Conservation (phyloP, 2,113 vertebrate genomes). For the Notiomystis cincta region DNA sequence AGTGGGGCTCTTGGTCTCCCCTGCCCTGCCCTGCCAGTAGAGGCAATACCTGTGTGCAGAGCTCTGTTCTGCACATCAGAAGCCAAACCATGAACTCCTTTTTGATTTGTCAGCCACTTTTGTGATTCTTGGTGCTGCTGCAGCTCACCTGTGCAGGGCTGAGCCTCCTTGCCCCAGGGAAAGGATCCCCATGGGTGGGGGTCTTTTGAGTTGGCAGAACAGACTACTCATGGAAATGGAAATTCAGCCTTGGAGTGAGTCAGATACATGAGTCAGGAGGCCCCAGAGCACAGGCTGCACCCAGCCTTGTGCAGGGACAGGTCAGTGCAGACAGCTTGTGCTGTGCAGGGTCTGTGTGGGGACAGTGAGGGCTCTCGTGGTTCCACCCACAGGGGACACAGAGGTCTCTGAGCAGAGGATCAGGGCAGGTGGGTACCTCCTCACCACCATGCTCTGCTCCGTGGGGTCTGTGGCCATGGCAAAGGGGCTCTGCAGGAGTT, state of each 20-base stretch:
- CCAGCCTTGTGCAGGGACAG: background rate
- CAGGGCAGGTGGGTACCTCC: background rate
- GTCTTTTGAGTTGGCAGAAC: background rate
- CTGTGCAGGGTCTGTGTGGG: background rate
- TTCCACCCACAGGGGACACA: rapidly evolving
- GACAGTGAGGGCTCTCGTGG: background rate
- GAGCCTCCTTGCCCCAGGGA: background rate
- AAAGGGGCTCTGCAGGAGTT: background rate
- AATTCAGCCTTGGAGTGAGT: constrained; percentile 11
- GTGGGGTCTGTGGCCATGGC: background rate
- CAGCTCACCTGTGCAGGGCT: background rate
- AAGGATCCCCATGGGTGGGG: background rate
- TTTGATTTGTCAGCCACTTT: background rate
- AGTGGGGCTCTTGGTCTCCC: background rate
- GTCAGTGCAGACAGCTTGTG: rapidly evolving
- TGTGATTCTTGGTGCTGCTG: background rate
- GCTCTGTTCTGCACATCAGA: background rate
- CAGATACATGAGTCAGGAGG: background rate
- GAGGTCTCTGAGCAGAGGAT: background rate
- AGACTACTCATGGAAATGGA: background rate
- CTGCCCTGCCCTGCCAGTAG: background rate
- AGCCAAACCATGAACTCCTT: background rate
- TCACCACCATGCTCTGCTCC: background rate
- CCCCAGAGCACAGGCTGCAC: background rate
- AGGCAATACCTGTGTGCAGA: background rate